These are phyloP conservation scores for Stercorarius parasiticus DNA, from an alignment of 2,113 vertebrate genomes.

Conservation along the genomic window DNA sequence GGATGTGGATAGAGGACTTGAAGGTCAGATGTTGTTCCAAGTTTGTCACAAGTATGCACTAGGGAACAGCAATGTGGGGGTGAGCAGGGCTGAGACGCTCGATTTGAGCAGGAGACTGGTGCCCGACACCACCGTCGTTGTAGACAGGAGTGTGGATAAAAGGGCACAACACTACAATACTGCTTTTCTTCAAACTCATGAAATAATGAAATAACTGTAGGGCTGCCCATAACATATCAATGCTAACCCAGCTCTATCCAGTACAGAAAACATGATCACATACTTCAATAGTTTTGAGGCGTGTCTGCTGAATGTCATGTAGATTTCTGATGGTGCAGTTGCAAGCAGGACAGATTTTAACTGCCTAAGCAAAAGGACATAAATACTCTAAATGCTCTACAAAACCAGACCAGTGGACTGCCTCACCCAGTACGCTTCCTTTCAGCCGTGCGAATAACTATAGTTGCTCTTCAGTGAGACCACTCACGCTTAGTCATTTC, in stretches of 20 bases:
- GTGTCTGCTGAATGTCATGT: background rate
- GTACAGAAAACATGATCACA: background rate
- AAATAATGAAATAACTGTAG: background rate
- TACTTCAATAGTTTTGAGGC: background rate
- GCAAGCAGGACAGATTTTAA: background rate
- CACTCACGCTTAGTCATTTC: background rate
- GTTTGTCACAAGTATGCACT: conserved; percentile 49
- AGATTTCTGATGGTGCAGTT: background rate
- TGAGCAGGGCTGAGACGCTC: background rate
- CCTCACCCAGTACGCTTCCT: background rate
- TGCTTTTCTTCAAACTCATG: conserved; percentile 14
- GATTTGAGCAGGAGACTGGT: conserved; percentile 19
- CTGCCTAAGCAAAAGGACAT: background rate
- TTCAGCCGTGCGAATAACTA: background rate
- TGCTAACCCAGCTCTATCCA: background rate
- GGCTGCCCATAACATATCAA: background rate
- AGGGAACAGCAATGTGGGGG: background rate
- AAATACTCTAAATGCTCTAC: background rate
- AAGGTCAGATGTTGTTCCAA: conserved; percentile 63
- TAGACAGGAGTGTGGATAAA: background rate
- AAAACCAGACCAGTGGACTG: background rate
- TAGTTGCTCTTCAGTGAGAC: background rate
- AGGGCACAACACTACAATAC: background rate
- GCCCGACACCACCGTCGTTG: background rate
- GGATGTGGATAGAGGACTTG: background rate